Conservation (phyloP, 1,140 invertebrate genomes). For the Melitaea cinxia region DNA sequence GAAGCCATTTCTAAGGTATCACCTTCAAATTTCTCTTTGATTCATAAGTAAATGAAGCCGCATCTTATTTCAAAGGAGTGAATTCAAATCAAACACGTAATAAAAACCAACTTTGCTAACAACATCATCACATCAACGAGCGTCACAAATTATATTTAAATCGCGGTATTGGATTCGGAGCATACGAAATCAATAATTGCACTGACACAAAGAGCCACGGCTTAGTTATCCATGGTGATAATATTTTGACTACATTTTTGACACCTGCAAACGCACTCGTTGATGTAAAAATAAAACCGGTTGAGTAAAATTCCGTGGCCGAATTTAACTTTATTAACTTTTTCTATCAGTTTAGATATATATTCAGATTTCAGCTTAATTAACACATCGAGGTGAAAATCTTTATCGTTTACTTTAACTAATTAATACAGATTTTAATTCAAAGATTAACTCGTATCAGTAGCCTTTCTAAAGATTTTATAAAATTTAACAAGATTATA, state of each 20-base stretch:
- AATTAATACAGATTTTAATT: slow-evolving; percentile 8
- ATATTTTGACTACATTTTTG: slow-evolving; percentile 54
- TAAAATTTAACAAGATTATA: background rate
- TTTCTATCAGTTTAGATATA: slow-evolving; percentile 12
- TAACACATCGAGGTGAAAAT: slow-evolving; percentile 6
- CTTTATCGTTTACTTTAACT: slow-evolving; percentile 7
- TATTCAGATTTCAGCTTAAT: slow-evolving; percentile 22
- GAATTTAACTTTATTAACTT: slow-evolving; percentile 11
- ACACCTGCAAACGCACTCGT: slow-evolving; percentile 53
- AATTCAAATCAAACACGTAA: slow-evolving; percentile 60
- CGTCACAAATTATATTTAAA: slow-evolving; percentile 66
- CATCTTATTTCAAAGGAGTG: slow-evolving; percentile 49
- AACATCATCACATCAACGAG: slow-evolving; percentile 69
- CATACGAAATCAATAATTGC: slow-evolving; percentile 77
- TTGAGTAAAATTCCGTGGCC: slow-evolving; percentile 12
- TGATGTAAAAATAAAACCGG: slow-evolving; percentile 34
- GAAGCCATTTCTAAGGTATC: too few species aligned
- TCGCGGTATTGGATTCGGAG: slow-evolving; percentile 66
- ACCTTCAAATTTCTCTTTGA: slow-evolving; percentile 1
- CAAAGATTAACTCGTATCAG: background rate
- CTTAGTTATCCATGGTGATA: slow-evolving; percentile 46
- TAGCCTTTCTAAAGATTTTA: background rate
- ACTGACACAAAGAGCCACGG: slow-evolving; percentile 47
- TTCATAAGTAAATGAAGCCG: slow-evolving; percentile 37
- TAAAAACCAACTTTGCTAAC: slow-evolving; percentile 67